Base-by-base conservation (phyloP, 1,140 invertebrate genomes). In the Zaprionus camerounensis region DNA sequence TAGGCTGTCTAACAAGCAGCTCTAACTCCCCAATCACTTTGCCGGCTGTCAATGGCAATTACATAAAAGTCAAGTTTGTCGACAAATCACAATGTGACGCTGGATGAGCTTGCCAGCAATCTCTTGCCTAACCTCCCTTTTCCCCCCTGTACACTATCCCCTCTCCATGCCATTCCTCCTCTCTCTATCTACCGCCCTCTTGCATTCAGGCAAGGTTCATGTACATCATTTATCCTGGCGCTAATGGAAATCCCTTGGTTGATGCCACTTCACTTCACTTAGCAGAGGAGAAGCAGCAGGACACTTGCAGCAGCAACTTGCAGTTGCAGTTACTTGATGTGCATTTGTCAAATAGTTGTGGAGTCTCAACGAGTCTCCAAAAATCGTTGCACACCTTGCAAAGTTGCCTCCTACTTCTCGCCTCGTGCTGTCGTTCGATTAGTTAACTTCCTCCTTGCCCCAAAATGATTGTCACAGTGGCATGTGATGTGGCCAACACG, bases 141-240 rank as follows among this genome's bases (percentile, higher is more conserved):
- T 7, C 31, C 17, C 38, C 13, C 12, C 28, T 36, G 3, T 36
- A 0, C 46, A 31, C 17, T 15, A 3, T 13, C 20, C 7, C 4
- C 7, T 22, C 5, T 58, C 4, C 13, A 6, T 31, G 5, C 41
- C 22, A 12, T 34, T 65, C 20, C 24, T 15, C 53, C 7, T 24
- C 44, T 36, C 3, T 36, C 12, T 15, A 20, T 20, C 51, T 57
- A 17, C 49, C 66, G 44, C 15, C 68, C 78, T 65, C 80, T 24
- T 57, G 69, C 73, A 76, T 73, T 82, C 65, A 51, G 72, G 28
- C 31, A 41, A 64, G 82, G 84, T 83, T 81, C 84, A 79, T 88
- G 81, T 68, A 66, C 81, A 84, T 88, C 84, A 84, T 88, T 88
- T 88, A 81, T 88, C 81, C 84, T 75, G 77, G 62, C 65, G 78